Evolutionary conservation across 1,140 invertebrate genomes (phyloP), one percentile per base, ranked within the genome.

Genomic region (Galleria mellonella): DNA sequence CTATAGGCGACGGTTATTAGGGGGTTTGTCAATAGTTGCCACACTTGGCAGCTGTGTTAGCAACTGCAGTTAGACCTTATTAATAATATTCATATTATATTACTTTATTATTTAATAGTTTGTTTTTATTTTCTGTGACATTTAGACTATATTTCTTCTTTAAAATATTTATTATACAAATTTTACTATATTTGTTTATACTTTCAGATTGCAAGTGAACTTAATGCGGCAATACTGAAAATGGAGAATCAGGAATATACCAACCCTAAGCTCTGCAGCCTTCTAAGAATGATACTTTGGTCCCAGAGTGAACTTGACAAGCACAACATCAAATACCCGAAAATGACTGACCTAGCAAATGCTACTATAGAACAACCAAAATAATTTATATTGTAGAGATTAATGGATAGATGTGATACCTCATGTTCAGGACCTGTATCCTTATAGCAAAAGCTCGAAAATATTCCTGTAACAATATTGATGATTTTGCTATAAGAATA

Each of bases 151-250:
- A 23, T 23, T 23, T 23, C 11, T 48, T 0, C 30, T 6, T 12
- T 37, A 37, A 28, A 41, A 35, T 33, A 33, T 13, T 42, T 43
- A 47, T 52, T 23, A 6, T 3, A 3, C 17, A 23, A 23, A 23
- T 23, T 23, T 13, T 49, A 58, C 61, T 52, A 35, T 38, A 1
- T 32, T 15, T 43, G n/a, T 23, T 47, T 48, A 23, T 62, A 42
- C 61, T 87, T 87, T 14, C 68, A 97, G 94, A 96, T 99, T 69
- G 97, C 97, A 9, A 97, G 96, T 88, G 97, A 99, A 89, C 87
- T 99, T 5, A 99, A 99, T 87, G 95, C 97, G 47, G 96, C 97
- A 1, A 98, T 99, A 60, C 87, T 99, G 14, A 94, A 96, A 70
- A 94, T 94, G 83, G 94, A 98, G 76, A 94, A 97, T 70, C 92